phyloP scores from a whole-genome alignment of 2,113 vertebrate species.

The Alexandromys fortis region DNA sequence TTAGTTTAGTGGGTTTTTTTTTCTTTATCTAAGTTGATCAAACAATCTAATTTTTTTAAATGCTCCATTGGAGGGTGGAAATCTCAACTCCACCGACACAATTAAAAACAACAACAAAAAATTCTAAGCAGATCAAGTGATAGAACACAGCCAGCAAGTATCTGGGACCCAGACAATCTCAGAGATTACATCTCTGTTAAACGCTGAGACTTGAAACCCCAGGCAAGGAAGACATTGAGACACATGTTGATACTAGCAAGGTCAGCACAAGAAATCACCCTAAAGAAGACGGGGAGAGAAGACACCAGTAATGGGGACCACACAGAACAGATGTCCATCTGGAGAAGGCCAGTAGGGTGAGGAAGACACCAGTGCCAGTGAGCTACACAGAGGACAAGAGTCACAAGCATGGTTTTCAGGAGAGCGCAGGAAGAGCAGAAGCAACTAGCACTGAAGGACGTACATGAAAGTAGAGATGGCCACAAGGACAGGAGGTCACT shows the following conservation, averaged over 20 bases:
- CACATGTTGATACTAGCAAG: not conserved
- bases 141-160: not conserved
- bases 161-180: not conserved
- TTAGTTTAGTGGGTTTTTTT: not conserved
- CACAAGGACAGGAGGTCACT: no score
- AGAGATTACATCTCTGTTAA: not conserved
- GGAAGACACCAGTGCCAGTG: not conserved
- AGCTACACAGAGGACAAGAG: not conserved
- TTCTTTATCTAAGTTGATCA: slow-evolving; percentile 9
- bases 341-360: not conserved
- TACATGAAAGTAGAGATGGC: not conserved
- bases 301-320: not conserved
- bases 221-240: not conserved
- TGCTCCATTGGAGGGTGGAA: not conserved
- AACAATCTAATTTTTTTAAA: not conserved
- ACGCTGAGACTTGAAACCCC: not conserved
- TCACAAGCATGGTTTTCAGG: not conserved
- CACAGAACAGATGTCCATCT: not conserved
- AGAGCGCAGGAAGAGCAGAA: not conserved
- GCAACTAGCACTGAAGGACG: not conserved
- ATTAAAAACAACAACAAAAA: not conserved
- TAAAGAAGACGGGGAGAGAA: not conserved
- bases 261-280: not conserved
- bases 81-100: not conserved
- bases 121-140: not conserved